phyloP scores from a whole-genome alignment of 1,140 invertebrate species.

The Drosophila pandora region DNA sequence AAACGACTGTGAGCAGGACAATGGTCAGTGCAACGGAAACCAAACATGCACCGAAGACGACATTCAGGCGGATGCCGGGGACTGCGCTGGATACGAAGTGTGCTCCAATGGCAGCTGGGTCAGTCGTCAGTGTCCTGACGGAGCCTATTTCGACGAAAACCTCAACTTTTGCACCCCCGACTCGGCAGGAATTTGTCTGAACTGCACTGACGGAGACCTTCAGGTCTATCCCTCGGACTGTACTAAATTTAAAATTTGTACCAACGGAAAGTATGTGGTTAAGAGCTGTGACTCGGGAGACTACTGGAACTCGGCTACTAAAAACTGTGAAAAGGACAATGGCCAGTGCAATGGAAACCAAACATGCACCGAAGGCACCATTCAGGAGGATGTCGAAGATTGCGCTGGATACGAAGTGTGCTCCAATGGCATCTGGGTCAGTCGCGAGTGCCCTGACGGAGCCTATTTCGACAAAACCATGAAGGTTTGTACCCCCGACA shows the following conservation, averaged over 20 bases:
- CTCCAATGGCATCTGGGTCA: neutral
- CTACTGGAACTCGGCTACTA: slow-evolving; percentile 11
- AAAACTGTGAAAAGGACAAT: slow-evolving; percentile 8
- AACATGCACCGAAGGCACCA: neutral
- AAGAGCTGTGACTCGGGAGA: neutral
- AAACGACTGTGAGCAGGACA: neutral
- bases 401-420: slow-evolving; percentile 9
- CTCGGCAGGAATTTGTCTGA: neutral
- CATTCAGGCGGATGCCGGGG: neutral
- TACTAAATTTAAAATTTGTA: slow-evolving; percentile 13
- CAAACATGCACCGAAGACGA: slow-evolving; percentile 1
- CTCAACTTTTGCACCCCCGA: neutral
- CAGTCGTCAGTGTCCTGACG: neutral
- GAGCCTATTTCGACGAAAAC: neutral
- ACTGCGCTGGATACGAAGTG: slow-evolving; percentile 3
- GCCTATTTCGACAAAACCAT: neutral
- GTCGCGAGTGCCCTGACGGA: neutral
- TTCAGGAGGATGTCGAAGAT: neutral
- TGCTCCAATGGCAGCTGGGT: slow-evolving; percentile 4
- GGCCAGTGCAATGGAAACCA: slow-evolving; percentile 11
- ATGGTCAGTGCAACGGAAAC: slow-evolving; percentile 23
- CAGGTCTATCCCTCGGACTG: slow-evolving; percentile 12
- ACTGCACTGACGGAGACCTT: slow-evolving; percentile 14
- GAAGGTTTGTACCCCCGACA: neutral
- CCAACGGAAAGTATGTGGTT: slow-evolving; percentile 11